Evolutionary conservation across 2,797 vertebrate genomes (phyloP), one percentile per base, ranked within the genome.

Genomic region (Anguilla marmorata): DNA sequence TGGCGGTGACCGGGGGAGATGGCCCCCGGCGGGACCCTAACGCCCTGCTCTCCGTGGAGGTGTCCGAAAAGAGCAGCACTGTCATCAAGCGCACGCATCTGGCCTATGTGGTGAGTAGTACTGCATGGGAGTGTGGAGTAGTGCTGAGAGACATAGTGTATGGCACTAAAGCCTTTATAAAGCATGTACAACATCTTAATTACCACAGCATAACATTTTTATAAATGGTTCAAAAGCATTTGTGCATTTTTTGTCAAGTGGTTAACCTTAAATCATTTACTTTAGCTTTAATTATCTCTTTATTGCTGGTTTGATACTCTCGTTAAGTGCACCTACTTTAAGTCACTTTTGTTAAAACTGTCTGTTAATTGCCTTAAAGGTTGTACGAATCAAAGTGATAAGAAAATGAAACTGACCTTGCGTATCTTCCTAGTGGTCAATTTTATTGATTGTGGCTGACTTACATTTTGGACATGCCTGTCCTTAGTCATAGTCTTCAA

Each of bases 51-150:
- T 95, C 96, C 0, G 85, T 98, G 91, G 96, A 97, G 0, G 96
- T 99, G 85, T 92, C 95, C 2, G 96, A 97, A 90, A 97, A 96
- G 88, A 97, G 96, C 94, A 98, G 96, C 5, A 95, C 95, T 0
- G 90, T 95, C 0, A 95, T 99, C 91, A 94, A 95, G 12, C 96
- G 96, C 3, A 92, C 96, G 1, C 97, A 99, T 89, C 96, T 99
- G 30, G 96, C 97, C 0, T 99, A 98, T 27, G 93, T 91, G 0
- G 98, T 99, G 94, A 96, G 97, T 52, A 24, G 1, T 33, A 79
- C 14, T 2, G 2, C 33, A 41, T 79, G 74, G 74, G 74, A 79
- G 33, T 79, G 74, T 19, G 21, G 37, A 45, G 4, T 80, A 7
- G 19, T 4, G 41, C 5, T 80, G 45, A 41, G 33, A 37, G 37